A percentile compares a stretch with the other conserved stretches of the same genome.
phyloP scores from a whole-genome alignment of 2,888 invertebrate species.

The Plebejus argus region DNA sequence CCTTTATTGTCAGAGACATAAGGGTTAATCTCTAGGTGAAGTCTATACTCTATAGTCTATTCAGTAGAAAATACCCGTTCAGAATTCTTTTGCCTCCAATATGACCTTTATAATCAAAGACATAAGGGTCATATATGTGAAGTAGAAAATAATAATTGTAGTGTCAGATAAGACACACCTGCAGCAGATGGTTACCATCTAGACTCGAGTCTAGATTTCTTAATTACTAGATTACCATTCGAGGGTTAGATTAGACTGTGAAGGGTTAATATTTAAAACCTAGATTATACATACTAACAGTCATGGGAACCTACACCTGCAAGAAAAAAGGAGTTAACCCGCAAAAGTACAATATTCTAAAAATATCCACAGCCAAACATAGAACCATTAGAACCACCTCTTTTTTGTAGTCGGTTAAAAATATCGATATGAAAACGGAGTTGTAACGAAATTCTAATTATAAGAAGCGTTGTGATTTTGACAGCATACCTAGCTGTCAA shows the following conservation, averaged over 20 bases:
- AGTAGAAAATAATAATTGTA: slow-evolving; percentile 29
- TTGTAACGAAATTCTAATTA: no score
- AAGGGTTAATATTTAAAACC: background rate
- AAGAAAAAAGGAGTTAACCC: background rate
- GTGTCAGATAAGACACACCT: slow-evolving; percentile 30
- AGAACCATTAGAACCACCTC: no score
- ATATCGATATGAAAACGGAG: no score
- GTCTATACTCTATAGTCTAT: background rate
- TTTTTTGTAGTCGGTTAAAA: no score
- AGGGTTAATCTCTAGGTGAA: background rate
- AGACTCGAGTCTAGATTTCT: slow-evolving; percentile 13
- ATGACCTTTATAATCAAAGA: background rate
- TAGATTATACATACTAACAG: background rate
- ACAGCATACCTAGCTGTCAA: no score
- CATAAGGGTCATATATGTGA: slow-evolving; percentile 25
- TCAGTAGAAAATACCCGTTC: background rate
- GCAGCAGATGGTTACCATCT: slow-evolving; percentile 34
- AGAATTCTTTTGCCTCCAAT: background rate
- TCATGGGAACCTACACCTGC: background rate
- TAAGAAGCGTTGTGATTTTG: no score
- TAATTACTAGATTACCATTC: slow-evolving; percentile 24
- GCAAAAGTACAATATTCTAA: background rate
- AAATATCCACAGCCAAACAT: no score
- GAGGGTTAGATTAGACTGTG: background rate
- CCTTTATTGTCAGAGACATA: background rate